Evolutionary conservation across 1,140 invertebrate species (phyloP), one percentile per base, ranked within the genome.

Genomic region (Pachypsylla venusta): DNA sequence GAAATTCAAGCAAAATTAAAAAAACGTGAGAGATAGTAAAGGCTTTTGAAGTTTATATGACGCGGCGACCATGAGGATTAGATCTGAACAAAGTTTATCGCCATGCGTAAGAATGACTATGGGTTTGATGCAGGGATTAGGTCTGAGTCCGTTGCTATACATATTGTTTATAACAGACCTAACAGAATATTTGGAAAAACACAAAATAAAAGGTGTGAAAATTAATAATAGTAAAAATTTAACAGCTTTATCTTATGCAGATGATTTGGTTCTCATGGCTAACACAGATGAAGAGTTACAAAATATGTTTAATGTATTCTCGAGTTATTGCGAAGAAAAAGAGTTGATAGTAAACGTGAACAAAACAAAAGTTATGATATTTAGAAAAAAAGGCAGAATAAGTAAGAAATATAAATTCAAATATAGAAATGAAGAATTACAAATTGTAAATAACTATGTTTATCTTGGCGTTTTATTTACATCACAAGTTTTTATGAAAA

Each of bases 331-430:
- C 16, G 10, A 22, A 53, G 22, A 53, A 22, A 53, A 22, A 22
- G 10, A 53, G 16, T 16, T 53, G 12, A 20, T 53, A 53, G 48
- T 53, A 20, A 53, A 53, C 48, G 22, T 22, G 22, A 16, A 53
- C 16, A 53, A 53, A 53, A 53, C 48, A 14, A 53, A 53, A 53
- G 20, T 53, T 16, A 53, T 53, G 48, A 53, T 53, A 53, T 53
- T 53, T 16, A 53, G 22, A 16, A 53, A 20, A 53, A 22, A 22
- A 22, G 22, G 48, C 5, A 53, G 22, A 20, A 16, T n/a, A 16
- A 53, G 22, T 16, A 53, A 53, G 14, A 53, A 53, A 20, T 53
- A 22, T n/a, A 53, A 53, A 20, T 53, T n/a, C n/a, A 22, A 12
- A 10, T 14, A 7, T 10, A 16, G 22, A 53, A 10, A 16, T 7